A percentile compares a stretch with the other conserved stretches of the same genome.
Conservation (phyloP, 1,140 invertebrate genomes). For the Drosophila ironensis region DNA sequence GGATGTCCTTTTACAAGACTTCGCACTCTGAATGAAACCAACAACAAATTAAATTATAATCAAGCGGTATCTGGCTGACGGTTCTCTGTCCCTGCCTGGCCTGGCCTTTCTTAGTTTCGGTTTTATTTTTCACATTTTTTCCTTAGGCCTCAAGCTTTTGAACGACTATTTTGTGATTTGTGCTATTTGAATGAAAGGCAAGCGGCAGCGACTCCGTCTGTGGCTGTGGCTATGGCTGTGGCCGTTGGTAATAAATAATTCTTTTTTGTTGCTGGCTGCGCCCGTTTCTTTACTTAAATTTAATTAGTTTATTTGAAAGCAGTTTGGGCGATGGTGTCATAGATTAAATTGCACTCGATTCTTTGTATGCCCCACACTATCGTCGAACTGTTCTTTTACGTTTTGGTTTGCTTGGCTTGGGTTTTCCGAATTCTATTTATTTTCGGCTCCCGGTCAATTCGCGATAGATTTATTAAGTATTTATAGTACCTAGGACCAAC, state of each 20-base stretch:
- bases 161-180: too few species aligned
- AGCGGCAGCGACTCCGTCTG: conserved; percentile 15
- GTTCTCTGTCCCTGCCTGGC: too few species aligned
- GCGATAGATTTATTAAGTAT: too few species aligned
- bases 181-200: conserved; percentile 76
- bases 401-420: background rate
- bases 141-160: too few species aligned
- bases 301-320: conserved; percentile 80
- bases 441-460: too few species aligned
- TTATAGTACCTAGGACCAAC: too few species aligned
- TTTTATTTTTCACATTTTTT: conserved; percentile 10
- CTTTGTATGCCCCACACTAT: conserved; percentile 10
- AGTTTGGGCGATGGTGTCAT: conserved; percentile 75
- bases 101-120: background rate
- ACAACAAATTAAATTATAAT: too few species aligned
- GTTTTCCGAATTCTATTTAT: background rate
- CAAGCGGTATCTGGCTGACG: too few species aligned
- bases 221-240: conserved; percentile 31
- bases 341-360: conserved; percentile 74
- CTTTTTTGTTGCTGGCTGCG: conserved; percentile 31
- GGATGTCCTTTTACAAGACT: too few species aligned
- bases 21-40: too few species aligned
- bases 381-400: conserved; percentile 15
- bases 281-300: conserved; percentile 69
- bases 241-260: conserved; percentile 76